These are phyloP conservation scores for Cylindroiulus punctatus DNA, from an alignment of 2,888 invertebrate species.

Conservation along the genomic window DNA sequence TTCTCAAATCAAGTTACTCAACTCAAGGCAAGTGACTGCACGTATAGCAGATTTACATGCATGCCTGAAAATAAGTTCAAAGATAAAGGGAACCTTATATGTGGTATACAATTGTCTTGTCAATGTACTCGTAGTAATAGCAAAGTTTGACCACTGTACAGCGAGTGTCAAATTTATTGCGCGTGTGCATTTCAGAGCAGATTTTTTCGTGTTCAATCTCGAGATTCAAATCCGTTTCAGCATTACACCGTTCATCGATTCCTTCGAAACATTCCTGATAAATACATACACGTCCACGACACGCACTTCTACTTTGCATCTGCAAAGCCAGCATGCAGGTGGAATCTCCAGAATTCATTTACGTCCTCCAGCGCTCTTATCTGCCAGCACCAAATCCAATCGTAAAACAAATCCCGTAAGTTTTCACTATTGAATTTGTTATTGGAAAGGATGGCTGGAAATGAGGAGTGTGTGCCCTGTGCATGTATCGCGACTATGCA, in stretches of 20 bases:
- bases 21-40: too few species aligned
- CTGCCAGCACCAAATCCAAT: constrained; percentile 20
- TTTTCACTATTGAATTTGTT: constrained; percentile 38
- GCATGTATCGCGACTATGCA: neutral
- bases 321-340: neutral
- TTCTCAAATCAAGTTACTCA: too few species aligned
- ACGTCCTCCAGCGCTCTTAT: neutral
- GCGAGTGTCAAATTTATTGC: too few species aligned
- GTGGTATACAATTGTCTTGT: too few species aligned
- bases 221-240: too few species aligned
- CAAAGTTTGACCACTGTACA: too few species aligned
- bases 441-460: neutral
- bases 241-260: neutral
- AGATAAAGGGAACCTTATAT: too few species aligned
- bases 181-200: too few species aligned
- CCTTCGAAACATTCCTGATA: constrained; percentile 4
- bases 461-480: neutral
- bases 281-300: neutral
- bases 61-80: too few species aligned
- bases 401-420: constrained; percentile 28
- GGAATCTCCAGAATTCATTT: neutral
- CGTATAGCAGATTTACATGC: too few species aligned
- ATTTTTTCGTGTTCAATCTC: too few species aligned
- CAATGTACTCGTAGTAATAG: too few species aligned
- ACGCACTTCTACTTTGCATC: neutral